Evolutionary conservation across 2,113 vertebrate genomes (phyloP).

Genomic region (Tympanuchus pallidicinctus): DNA sequence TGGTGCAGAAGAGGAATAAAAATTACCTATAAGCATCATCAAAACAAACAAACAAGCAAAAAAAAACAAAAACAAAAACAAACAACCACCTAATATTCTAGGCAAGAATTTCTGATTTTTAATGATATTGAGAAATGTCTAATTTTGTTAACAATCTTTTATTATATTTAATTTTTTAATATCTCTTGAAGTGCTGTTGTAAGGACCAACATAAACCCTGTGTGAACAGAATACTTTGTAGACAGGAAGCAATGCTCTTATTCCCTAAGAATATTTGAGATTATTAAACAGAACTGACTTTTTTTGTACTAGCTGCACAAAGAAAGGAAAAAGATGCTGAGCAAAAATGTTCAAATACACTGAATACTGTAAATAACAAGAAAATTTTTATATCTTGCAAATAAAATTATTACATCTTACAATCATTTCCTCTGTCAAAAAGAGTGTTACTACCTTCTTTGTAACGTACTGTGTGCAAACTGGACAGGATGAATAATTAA

Average conservation of each 20-base stretch:
- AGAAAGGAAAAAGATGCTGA: not conserved
- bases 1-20: not conserved
- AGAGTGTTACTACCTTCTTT: not conserved
- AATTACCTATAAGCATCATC: not conserved
- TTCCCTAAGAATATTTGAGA: not conserved
- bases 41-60: not conserved
- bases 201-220: not conserved
- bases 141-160: not conserved
- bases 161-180: not conserved
- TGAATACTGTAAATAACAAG: not conserved
- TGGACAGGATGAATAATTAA: not conserved
- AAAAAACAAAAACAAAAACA: rapidly evolving
- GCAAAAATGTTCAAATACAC: not conserved
- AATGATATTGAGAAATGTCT: not conserved
- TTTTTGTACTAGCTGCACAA: not conserved
- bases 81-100: not conserved
- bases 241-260: not conserved
- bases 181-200: not conserved
- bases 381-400: not conserved
- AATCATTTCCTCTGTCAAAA: not conserved
- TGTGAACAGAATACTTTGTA: not conserved
- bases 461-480: not conserved
- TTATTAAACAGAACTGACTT: not conserved
- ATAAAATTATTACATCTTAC: not conserved
- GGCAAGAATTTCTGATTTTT: not conserved